Conservation (phyloP, 2,888 invertebrate species). For the Tortrix viridana region DNA sequence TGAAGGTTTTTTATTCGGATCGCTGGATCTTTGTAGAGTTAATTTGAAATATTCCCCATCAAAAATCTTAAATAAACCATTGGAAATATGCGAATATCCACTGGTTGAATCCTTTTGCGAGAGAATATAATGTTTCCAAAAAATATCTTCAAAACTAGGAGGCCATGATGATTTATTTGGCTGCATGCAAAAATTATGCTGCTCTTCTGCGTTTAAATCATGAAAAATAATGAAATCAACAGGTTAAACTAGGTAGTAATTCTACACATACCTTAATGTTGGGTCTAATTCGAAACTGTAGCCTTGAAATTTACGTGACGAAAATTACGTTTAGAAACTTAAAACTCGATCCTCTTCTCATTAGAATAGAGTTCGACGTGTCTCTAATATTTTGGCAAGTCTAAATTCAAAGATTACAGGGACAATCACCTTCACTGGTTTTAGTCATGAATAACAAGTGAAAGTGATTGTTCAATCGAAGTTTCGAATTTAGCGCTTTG, state of each 20-base stretch:
- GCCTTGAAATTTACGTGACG: too few species aligned
- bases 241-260: conserved; percentile 10
- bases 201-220: conserved; percentile 63
- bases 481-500: too few species aligned
- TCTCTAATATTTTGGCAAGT: too few species aligned
- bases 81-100: conserved; percentile 30
- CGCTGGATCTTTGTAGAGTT: conserved; percentile 39
- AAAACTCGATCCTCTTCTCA: too few species aligned
- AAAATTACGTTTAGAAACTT: too few species aligned
- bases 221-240: conserved; percentile 39
- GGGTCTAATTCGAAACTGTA: not conserved
- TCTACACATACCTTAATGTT: too few species aligned
- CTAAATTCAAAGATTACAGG: too few species aligned
- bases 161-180: conserved; percentile 64
- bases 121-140: conserved; percentile 51
- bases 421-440: too few species aligned
- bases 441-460: too few species aligned
- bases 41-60: conserved; percentile 45
- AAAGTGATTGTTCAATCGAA: too few species aligned
- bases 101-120: conserved; percentile 44
- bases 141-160: conserved; percentile 52
- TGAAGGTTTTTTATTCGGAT: conserved; percentile 36
- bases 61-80: conserved; percentile 44
- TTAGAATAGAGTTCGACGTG: too few species aligned
- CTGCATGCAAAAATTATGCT: conserved; percentile 55